Evolutionary conservation across 2,113 vertebrate genomes (phyloP).

Genomic region (Nyctibius bracteatus): DNA sequence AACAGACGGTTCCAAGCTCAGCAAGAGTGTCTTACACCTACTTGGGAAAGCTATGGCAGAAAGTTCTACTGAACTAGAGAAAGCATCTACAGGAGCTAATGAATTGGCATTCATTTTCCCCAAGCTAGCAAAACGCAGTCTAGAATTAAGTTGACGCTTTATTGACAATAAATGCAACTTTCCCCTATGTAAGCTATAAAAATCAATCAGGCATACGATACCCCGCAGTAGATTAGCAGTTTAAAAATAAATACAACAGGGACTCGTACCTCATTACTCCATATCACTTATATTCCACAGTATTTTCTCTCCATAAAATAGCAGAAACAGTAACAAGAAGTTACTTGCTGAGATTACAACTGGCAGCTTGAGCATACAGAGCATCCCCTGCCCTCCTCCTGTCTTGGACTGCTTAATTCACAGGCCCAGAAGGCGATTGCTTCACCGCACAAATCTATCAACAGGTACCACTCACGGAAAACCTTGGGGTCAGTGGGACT

Average conservation of each 20-base stretch:
- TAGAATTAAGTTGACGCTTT: neutral
- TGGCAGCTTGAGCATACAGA: neutral
- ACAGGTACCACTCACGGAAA: neutral
- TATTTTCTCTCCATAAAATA: neutral
- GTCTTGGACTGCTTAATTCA: neutral
- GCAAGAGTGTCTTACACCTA: neutral
- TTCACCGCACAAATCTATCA: neutral
- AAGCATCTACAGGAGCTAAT: neutral
- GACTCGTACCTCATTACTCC: neutral
- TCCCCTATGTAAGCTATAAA: neutral
- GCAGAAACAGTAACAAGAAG: neutral
- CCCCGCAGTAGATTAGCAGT: neutral
- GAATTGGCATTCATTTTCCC: neutral
- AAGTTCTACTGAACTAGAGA: neutral
- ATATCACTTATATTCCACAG: neutral
- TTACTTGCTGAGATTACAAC: neutral
- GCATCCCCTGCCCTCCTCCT: neutral
- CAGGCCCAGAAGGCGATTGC: fast-evolving
- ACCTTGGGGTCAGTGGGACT: neutral
- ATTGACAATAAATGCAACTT: constrained; percentile 15
- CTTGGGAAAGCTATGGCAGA: neutral
- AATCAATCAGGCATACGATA: neutral
- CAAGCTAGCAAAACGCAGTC: neutral
- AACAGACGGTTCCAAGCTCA: neutral
- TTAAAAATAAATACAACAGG: neutral